phyloP scores from a whole-genome alignment of 2,888 invertebrate species.

The Polylopha cassiicola region DNA sequence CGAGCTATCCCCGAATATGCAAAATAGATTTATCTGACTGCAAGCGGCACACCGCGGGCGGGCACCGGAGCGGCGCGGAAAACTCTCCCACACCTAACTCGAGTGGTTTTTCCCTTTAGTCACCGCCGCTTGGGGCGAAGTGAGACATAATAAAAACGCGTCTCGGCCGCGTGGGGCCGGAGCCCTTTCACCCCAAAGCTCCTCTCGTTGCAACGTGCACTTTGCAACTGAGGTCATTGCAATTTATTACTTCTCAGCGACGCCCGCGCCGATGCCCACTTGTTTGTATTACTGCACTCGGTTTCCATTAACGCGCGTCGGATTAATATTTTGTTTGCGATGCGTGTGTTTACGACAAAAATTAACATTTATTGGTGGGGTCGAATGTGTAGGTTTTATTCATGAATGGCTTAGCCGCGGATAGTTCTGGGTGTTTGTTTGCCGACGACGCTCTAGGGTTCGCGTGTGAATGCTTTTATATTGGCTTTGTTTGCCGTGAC shows the following conservation, averaged over 20 bases:
- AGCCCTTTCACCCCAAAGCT: slow-evolving; percentile 26
- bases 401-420: slow-evolving; percentile 72
- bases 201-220: slow-evolving; percentile 35
- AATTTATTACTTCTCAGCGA: slow-evolving; percentile 61
- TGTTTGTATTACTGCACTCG: slow-evolving; percentile 68
- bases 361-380: slow-evolving; percentile 76
- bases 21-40: slow-evolving; percentile 39
- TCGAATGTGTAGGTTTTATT: slow-evolving; percentile 72
- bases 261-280: slow-evolving; percentile 49
- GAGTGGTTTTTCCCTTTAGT: slow-evolving; percentile 64
- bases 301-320: slow-evolving; percentile 72
- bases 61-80: slow-evolving; percentile 25
- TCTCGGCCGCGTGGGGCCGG: slow-evolving; percentile 41
- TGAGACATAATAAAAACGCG: slow-evolving; percentile 57
- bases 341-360: slow-evolving; percentile 71
- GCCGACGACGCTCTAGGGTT: slow-evolving; percentile 61
- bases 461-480: slow-evolving; percentile 74
- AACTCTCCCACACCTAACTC: slow-evolving; percentile 32
- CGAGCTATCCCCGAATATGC: slow-evolving; percentile 32
- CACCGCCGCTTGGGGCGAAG: slow-evolving; percentile 45
- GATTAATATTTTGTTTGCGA: slow-evolving; percentile 76
- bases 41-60: slow-evolving; percentile 31
- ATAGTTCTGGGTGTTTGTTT: slow-evolving; percentile 73
- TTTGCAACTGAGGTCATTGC: slow-evolving; percentile 57
- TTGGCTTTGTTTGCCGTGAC: slow-evolving; percentile 69